Evolutionary conservation across 2,888 invertebrate genomes (phyloP).

Genomic region (Thecocarcelia acutangulata): DNA sequence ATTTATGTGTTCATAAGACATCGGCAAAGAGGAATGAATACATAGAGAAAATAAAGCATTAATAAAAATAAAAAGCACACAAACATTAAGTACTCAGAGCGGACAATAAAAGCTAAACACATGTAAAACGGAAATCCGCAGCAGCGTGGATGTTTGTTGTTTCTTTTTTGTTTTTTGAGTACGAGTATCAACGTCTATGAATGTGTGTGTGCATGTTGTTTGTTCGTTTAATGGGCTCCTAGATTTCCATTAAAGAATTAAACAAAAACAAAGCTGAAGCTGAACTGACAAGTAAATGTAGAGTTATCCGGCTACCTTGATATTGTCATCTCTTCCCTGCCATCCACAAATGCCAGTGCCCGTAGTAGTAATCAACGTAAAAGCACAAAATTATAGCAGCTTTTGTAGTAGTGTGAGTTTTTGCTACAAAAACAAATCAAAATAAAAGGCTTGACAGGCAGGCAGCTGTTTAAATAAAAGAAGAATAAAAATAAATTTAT

Average conservation of each 20-base stretch:
- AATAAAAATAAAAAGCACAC: conserved; percentile 32
- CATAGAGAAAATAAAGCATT: conserved; percentile 21
- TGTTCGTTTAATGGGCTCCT: conserved; percentile 22
- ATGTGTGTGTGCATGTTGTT: background rate
- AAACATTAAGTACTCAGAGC: conserved; percentile 38
- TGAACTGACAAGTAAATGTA: conserved; percentile 28
- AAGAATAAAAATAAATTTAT: conserved; percentile 29
- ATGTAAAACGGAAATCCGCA: conserved; percentile 68
- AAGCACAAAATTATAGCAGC: background rate
- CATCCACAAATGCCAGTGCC: background rate
- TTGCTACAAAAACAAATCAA: conserved; percentile 14
- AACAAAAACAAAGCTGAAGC: conserved; percentile 9
- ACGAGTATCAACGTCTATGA: conserved; percentile 9
- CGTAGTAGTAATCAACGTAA: background rate
- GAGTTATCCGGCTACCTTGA: conserved; percentile 35
- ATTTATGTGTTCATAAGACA: conserved; percentile 8
- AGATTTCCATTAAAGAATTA: conserved; percentile 50
- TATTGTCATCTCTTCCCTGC: conserved; percentile 28
- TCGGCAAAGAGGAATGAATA: background rate
- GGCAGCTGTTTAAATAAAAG: conserved; percentile 55
- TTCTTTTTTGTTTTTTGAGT: no score
- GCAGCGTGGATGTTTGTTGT: conserved; percentile 44
- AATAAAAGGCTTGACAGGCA: conserved; percentile 48
- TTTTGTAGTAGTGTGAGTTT: conserved; percentile 9
- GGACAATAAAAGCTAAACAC: conserved; percentile 53